Evolutionary conservation across 1,140 invertebrate genomes (phyloP).

Genomic region (Bombus impatiens): DNA sequence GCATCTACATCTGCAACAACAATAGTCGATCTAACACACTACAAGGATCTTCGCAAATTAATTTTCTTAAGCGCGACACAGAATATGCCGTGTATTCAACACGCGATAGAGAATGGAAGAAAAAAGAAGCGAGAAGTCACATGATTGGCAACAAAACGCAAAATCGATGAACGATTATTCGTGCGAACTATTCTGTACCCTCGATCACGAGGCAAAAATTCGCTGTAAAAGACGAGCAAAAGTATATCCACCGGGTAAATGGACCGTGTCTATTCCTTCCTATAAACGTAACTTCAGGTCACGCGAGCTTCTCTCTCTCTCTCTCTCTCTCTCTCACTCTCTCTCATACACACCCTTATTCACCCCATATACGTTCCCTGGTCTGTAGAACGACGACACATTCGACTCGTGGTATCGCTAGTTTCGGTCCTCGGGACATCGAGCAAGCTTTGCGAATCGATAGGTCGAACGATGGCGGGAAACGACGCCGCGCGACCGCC

Average conservation of each 20-base stretch:
- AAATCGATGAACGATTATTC: slow-evolving; percentile 17
- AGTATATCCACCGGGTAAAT: slow-evolving; percentile 58
- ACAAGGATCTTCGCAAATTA: not conserved
- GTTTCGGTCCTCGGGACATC: slow-evolving; percentile 15
- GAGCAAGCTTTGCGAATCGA: slow-evolving; percentile 49
- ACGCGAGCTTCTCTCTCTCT: slow-evolving; percentile 49
- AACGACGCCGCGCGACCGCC: slow-evolving; percentile 45
- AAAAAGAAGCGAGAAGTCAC: not conserved
- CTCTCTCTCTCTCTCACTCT: not conserved
- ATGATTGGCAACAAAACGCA: not conserved
- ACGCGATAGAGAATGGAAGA: not conserved
- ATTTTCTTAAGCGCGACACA: not conserved
- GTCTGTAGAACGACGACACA: slow-evolving; percentile 31
- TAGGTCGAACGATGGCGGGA: slow-evolving; percentile 25
- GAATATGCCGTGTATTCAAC: not conserved
- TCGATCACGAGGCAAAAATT: slow-evolving; percentile 26
- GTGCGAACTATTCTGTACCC: not conserved
- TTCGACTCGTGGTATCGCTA: slow-evolving; percentile 31
- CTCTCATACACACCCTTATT: not conserved
- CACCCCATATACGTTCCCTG: not conserved
- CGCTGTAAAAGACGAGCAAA: slow-evolving; percentile 19
- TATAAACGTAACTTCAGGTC: slow-evolving; percentile 68
- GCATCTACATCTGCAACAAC: not conserved
- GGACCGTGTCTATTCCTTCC: slow-evolving; percentile 55
- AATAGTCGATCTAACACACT: too few relatives aligned